Evolutionary conservation across 1,140 invertebrate genomes (phyloP), one percentile per base, ranked within the genome.

Genomic region (Drosophila insularis): DNA sequence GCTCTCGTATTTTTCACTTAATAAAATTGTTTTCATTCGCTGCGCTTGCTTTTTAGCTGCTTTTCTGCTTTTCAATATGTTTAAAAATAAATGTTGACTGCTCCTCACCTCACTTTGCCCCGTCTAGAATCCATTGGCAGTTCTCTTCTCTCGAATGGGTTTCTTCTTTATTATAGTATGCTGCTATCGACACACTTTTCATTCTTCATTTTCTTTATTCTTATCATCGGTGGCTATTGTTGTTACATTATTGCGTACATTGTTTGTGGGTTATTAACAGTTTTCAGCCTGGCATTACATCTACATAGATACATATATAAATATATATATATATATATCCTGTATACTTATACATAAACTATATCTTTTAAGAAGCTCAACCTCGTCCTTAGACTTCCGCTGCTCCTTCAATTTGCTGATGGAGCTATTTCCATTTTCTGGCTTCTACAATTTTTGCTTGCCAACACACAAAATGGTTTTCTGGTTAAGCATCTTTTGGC

Each of bases 11-110:
- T 86, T 89, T 86, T 89, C 82, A 87, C 82, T 87, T 87, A 87
- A 87, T 87, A 89, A 87, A 87, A 87, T 87, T 87, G 82, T 87
- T 89, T 89, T 87, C 80, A 80, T 74, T 84, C 82, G 82, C 58
- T 72, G 71, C 58, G 78, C 68, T 75, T 74, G 75, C 67, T 43
- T 62, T 46, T 40, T 62, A 40, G 39, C 55, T 73, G 73, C 74
- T 77, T 69, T 74, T 63, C 74, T 62, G 68, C 70, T 87, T 89
- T 87, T 87, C 82, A 87, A 87, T 87, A 89, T 89, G 82, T 79
- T 87, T 87, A 87, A 87, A 87, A 87, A 87, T 87, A 87, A 89
- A 87, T 71, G 74, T 71, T 78, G 66, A 65, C 81, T 64, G 17
- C 50, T 37, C n/a, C 50, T 40, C 21, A 19, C 19, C 37, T 32